Conservation (phyloP, 2,888 invertebrate species). For the Aspidiotus rigidus region DNA sequence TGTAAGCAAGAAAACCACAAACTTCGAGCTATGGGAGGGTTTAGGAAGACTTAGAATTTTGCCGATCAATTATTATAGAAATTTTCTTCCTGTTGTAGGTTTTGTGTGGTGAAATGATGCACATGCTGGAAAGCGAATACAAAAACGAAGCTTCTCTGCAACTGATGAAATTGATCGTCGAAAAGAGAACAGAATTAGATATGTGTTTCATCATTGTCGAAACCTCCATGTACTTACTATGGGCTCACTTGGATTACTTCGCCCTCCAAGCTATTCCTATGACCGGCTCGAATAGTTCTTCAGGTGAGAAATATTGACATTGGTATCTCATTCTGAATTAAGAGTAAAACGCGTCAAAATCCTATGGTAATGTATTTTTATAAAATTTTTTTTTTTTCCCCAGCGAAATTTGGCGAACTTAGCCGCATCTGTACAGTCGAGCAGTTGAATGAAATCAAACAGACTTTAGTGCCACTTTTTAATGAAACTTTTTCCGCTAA, state of each 20-base stretch:
- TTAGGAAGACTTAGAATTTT: too few relatives aligned
- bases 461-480: constrained; percentile 61
- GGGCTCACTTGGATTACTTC: constrained; percentile 59
- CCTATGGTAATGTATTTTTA: background rate
- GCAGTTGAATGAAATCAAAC: constrained; percentile 58
- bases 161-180: constrained; percentile 20
- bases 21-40: too few relatives aligned
- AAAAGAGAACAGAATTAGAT: constrained; percentile 25
- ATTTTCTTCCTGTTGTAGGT: constrained; percentile 3
- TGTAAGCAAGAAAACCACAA: too few relatives aligned
- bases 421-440: constrained; percentile 43
- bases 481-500: constrained; percentile 70
- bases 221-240: constrained; percentile 62
- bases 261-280: constrained; percentile 22
- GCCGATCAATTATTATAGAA: background rate
- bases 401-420: constrained; percentile 26
- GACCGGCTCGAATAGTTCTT: constrained; percentile 36
- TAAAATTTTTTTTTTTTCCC: background rate
- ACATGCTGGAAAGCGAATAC: constrained; percentile 12
- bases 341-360: too few relatives aligned
- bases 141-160: constrained; percentile 26
- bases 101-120: constrained; percentile 10
- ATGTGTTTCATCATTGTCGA: constrained; percentile 49
- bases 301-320: too few relatives aligned
- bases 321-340: too few relatives aligned